A percentile compares a stretch with the other conserved stretches of the same genome.
Evolutionary conservation across 2,888 invertebrate genomes (phyloP).

Genomic region (Athrips mouffetella): DNA sequence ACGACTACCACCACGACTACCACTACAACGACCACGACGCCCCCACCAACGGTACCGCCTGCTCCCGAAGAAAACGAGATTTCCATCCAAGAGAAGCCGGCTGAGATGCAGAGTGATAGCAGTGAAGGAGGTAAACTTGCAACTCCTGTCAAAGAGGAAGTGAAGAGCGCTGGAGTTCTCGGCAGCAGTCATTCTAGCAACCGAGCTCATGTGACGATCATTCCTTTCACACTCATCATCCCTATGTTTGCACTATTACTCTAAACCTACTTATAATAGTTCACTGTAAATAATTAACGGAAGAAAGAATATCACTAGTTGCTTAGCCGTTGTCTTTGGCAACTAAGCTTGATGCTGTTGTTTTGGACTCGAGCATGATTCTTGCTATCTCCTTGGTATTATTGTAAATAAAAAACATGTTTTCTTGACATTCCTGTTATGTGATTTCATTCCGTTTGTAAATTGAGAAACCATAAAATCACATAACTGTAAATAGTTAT

Average conservation of each 20-base stretch:
- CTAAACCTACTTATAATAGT: slow-evolving; percentile 36
- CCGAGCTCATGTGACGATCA: slow-evolving; percentile 38
- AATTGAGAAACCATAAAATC: slow-evolving; percentile 58
- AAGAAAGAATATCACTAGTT: slow-evolving; percentile 48
- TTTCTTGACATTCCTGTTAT: slow-evolving; percentile 71
- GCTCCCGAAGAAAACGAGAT: slow-evolving; percentile 65
- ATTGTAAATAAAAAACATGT: slow-evolving; percentile 61
- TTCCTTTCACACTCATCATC: slow-evolving; percentile 45
- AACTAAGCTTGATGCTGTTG: slow-evolving; percentile 63
- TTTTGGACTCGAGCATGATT: slow-evolving; percentile 40
- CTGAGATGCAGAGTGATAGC: slow-evolving; percentile 50
- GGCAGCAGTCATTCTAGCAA: slow-evolving; percentile 53
- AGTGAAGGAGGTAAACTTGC: slow-evolving; percentile 49
- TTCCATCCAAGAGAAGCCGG: slow-evolving; percentile 49
- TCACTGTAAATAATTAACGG: slow-evolving; percentile 59
- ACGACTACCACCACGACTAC: slow-evolving; percentile 79
- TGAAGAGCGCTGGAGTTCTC: slow-evolving; percentile 54
- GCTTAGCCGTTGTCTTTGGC: slow-evolving; percentile 56
- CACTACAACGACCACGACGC: slow-evolving; percentile 78
- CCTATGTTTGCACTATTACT: slow-evolving; percentile 55
- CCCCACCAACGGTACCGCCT: slow-evolving; percentile 70
- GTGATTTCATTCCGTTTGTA: slow-evolving; percentile 68
- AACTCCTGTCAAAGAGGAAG: slow-evolving; percentile 54
- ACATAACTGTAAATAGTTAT: slow-evolving; percentile 69
- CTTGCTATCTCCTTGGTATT: slow-evolving; percentile 35